Evolutionary conservation across 2,797 vertebrate genomes (phyloP), one percentile per base, ranked within the genome.

Genomic region (Columba guinea): DNA sequence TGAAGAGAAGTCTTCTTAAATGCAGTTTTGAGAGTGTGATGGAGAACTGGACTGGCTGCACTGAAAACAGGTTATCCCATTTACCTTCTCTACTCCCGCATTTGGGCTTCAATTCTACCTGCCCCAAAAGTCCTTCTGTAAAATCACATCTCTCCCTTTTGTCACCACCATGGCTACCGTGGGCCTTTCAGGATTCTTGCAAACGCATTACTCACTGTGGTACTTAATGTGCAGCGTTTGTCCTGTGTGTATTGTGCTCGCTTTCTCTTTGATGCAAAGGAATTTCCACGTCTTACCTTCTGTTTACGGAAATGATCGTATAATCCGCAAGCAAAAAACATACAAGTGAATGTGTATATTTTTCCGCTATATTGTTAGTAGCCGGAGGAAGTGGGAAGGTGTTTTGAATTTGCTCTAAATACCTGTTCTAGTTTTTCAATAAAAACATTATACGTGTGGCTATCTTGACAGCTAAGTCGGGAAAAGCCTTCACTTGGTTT

Each of bases 221-320:
- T 13, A 34, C 0, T 3, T 20, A 30, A 52, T 48, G 39, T 7
- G 2, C 51, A 10, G 1, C 46, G 68, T 89, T 94, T 92, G 27
- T 56, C 51, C 37, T 53, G 64, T 81, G 78, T 87, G 94, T 86
- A 13, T 41, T 75, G 76, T 65, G 51, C 62, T 95, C 32, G 10
- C 76, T 94, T 59, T 69, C 89, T 76, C 75, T 83, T 82, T 1
- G 17, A 81, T 41, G 58, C 62, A 39, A 53, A 89, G 87, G 90
- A 92, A 68, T 87, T 63, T 82, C 48, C 59, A 64, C 24, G 5
- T 64, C 52, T 96, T 89, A 65, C 78, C 64, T 70, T 87, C 73
- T 96, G 77, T 94, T 95, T 96, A 91, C 79, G 84, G 90, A 95
- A 93, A 90, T 19, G 28, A 84, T 8, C 24, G 2, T 28, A 70